Percentiles rank a stretch among this genome's conserved stretches.
Conservation (phyloP, 2,888 invertebrate species). For the Aradus depressus region DNA sequence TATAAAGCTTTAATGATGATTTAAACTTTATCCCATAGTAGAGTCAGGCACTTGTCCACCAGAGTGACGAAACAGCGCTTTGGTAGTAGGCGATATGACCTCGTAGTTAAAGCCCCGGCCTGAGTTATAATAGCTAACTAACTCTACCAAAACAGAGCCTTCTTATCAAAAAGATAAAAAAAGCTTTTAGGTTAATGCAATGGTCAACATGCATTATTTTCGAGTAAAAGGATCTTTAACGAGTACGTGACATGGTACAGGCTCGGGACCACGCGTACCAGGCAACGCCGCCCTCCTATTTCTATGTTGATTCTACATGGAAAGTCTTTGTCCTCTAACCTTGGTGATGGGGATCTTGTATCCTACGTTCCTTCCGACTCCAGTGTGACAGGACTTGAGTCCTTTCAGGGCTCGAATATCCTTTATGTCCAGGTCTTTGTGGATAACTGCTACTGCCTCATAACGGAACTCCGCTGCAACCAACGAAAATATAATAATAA, state of each 20-base stretch:
- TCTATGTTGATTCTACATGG: constrained; percentile 8
- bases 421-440: constrained; percentile 58
- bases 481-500: constrained; percentile 12
- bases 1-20: neutral
- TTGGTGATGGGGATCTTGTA: constrained; percentile 52
- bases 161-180: too few relatives aligned
- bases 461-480: constrained; percentile 63
- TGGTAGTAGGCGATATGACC: too few relatives aligned
- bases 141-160: too few relatives aligned
- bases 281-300: constrained; percentile 5
- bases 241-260: too few relatives aligned
- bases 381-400: constrained; percentile 75
- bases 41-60: too few relatives aligned
- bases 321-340: constrained; percentile 29
- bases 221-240: too few relatives aligned
- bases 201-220: too few relatives aligned
- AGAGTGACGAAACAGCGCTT: too few relatives aligned
- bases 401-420: constrained; percentile 58
- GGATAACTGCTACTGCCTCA: constrained; percentile 69
- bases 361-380: constrained; percentile 76
- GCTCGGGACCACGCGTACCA: neutral
- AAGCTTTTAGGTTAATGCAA: too few relatives aligned
- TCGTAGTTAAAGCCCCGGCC: too few relatives aligned
- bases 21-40: too few relatives aligned
- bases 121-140: too few relatives aligned